These are phyloP conservation scores for Augochlorella aurata DNA, from an alignment of 2,888 invertebrate species.

Conservation along the genomic window DNA sequence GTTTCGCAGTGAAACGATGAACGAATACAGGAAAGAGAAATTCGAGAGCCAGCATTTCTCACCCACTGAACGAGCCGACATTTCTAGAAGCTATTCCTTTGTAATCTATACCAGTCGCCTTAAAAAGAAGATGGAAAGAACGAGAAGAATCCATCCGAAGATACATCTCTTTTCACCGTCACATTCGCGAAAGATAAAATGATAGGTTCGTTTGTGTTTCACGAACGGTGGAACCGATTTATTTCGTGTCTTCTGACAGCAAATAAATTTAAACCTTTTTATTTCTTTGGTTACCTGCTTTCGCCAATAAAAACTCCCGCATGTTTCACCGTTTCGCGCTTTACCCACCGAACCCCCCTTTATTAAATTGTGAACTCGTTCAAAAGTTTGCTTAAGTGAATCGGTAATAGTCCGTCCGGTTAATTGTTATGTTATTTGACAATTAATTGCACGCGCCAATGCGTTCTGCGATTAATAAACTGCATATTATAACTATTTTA, in stretches of 20 bases:
- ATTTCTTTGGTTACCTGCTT: neutral
- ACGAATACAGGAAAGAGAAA: slow-evolving; percentile 47
- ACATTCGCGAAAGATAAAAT: neutral
- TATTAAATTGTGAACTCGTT: neutral
- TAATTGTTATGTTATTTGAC: neutral
- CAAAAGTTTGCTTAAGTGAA: neutral
- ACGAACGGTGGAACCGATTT: neutral
- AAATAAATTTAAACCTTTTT: neutral
- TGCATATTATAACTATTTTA: neutral
- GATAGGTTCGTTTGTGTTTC: slow-evolving; percentile 2
- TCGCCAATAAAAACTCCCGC: neutral
- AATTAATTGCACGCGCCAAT: neutral
- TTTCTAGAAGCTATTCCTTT: slow-evolving; percentile 63
- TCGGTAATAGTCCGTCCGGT: neutral
- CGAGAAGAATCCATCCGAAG: slow-evolving; percentile 40
- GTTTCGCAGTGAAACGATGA: slow-evolving; percentile 15
- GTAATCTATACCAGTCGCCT: slow-evolving; percentile 62
- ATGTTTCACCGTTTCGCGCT: neutral
- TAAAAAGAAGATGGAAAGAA: slow-evolving; percentile 35
- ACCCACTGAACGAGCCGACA: slow-evolving; percentile 44
- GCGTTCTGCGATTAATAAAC: neutral
- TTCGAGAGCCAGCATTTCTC: slow-evolving; percentile 56
- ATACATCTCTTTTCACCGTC: slow-evolving; percentile 2
- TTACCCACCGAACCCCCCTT: neutral
- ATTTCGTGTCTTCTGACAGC: neutral